Base-by-base conservation (phyloP, 92 coral and sea anemone genomes). In the Epizoanthus rinbou region DNA sequence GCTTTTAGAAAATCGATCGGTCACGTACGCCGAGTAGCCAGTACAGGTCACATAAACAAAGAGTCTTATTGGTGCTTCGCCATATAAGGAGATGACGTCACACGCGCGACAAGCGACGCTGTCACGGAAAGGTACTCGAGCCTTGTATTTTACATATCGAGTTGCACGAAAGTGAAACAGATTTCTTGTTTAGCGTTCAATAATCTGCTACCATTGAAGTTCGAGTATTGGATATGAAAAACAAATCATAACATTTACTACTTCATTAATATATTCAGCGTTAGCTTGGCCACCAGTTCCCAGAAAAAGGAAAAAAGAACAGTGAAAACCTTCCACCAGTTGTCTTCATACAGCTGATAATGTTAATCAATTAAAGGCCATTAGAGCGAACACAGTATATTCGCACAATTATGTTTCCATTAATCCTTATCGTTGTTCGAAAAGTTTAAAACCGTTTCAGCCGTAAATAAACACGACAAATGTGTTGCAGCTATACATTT, bases 71-170 rank as follows among this genome's bases (percentile, higher is more conserved):
- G 8, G 14, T 39, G 82, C 59, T 47, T 22, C 21, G 54, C 82
- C 82, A 78, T 62, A 78, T 78, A 78, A 62, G 82, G 71, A 39
- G 43, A 59, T 78, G 82, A 78, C 70, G 71, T 78, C 82, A 78
- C 82, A 57, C 82, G 41, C 47, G 70, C 58, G 59, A 57, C 17
- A n/a, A 62, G 41, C 60, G 22, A 63, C 10, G 39, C 31, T 0
- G 58, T 78, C 82, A 78, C 82, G 82, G 71, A 78, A 78, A 18
- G 18, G 4, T 6, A 33, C 18, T 21, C 39, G 0, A 19, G 3
- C 39, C 15, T 14, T 21, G 45, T 14, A 3, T 74, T 11, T n/a
- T 23, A 17, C n/a, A 43, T 6, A 50, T 70, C 18, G 57, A 59
- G 45, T 52, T 13, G 70, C 57, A 24, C 82, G 58, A 14, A 41